These are phyloP conservation scores for Podilymbus podiceps DNA, from an alignment of 2,113 vertebrate genomes.

Conservation along the genomic window DNA sequence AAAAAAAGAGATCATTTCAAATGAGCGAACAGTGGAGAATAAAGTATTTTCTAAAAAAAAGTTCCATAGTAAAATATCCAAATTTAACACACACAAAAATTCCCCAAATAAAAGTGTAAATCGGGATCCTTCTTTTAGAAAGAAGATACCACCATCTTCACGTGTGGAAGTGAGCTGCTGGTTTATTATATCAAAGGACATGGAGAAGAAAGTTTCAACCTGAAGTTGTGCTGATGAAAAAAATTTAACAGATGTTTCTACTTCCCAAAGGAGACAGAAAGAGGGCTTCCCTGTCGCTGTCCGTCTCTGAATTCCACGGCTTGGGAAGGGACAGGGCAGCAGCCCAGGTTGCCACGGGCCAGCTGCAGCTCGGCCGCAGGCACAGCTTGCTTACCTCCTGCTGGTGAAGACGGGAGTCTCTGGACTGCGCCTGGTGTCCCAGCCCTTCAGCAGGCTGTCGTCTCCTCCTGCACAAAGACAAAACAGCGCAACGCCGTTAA, in stretches of 20 bases:
- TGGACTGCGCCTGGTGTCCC: slow-evolving; percentile 82
- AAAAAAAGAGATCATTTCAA: background rate
- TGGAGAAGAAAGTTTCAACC: background rate
- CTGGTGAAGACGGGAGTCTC: slow-evolving; percentile 81
- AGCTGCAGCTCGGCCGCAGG: background rate
- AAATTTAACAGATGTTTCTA: rapidly evolving
- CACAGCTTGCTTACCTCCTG: slow-evolving; percentile 68
- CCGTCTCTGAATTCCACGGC: rapidly evolving
- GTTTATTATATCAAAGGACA: background rate
- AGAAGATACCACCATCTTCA: background rate
- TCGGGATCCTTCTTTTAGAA: background rate
- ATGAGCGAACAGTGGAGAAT: background rate
- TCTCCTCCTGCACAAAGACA: slow-evolving; percentile 83
- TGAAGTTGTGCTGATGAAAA: background rate
- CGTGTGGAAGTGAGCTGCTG: background rate
- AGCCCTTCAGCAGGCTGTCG: slow-evolving; percentile 90
- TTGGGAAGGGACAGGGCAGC: background rate
- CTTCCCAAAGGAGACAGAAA: background rate
- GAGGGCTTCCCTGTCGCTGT: background rate
- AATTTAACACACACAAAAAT: background rate
- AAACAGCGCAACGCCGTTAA: background rate
- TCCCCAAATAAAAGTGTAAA: background rate
- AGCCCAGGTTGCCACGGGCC: rapidly evolving
- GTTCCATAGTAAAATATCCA: background rate
- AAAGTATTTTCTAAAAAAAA: background rate